Conservation (phyloP, 2,888 invertebrate genomes). For the Geotrupes spiniger region DNA sequence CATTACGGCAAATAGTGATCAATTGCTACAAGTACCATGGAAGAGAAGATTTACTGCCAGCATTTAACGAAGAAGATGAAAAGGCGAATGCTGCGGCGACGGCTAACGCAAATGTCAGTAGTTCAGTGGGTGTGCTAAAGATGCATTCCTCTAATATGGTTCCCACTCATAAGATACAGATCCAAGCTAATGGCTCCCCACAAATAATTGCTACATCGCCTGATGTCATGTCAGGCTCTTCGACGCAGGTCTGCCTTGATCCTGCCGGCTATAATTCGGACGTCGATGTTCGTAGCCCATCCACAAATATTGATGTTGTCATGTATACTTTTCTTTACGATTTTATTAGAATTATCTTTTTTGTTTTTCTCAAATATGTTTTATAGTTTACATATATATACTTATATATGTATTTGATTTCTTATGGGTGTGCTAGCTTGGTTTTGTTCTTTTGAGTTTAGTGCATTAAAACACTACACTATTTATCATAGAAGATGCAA, state of each 20-base stretch:
- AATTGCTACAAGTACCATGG: conserved; percentile 99
- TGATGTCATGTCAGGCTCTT: conserved; percentile 49
- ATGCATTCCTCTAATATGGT: conserved; percentile 51
- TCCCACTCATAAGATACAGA: conserved; percentile 52
- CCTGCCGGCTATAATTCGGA: conserved; percentile 67
- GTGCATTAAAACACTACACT: conserved; percentile 13
- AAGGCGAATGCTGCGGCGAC: conserved; percentile 64
- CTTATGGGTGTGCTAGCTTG: conserved; percentile 45
- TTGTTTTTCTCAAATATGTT: conserved; percentile 17
- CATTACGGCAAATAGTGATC: conserved; percentile 91
- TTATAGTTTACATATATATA: conserved; percentile 14
- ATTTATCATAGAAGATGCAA: neutral
- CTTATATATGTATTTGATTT: conserved; percentile 8
- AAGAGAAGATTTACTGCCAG: conserved; percentile 90
- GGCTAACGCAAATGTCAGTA: conserved; percentile 51
- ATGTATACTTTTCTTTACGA: conserved; percentile 23
- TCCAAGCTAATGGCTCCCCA: conserved; percentile 54
- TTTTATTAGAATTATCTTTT: conserved; percentile 12
- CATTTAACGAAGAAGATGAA: conserved; percentile 90
- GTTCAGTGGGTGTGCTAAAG: conserved; percentile 53
- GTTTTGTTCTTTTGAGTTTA: conserved; percentile 41
- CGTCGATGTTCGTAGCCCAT: conserved; percentile 65
- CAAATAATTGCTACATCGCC: conserved; percentile 55
- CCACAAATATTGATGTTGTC: conserved; percentile 31
- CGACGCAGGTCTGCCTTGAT: conserved; percentile 76